Evolutionary conservation across 2,797 vertebrate genomes (phyloP), one percentile per base, ranked within the genome.

Genomic region (Naso thynnoides): DNA sequence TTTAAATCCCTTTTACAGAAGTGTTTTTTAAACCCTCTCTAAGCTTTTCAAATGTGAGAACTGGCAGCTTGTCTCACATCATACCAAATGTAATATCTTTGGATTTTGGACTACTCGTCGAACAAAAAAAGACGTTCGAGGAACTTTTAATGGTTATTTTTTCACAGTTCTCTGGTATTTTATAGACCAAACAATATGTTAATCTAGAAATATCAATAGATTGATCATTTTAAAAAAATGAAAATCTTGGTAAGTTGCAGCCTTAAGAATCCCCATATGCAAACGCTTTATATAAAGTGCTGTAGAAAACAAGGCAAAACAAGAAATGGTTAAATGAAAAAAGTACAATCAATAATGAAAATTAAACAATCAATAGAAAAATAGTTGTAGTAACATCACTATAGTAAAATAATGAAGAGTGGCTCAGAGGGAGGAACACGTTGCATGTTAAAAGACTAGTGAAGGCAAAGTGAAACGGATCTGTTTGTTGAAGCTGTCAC

Each of bases 391-490:
- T 19, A 11, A 52, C 26, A 31, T 11, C 19, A 21, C 38, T 33
- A 23, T 4, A 5, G 24, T 15, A 2, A n/a, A 62, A 42, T 23
- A 0, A 1, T 5, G 6, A 62, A 27, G 1, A 8, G 24, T 16
- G n/a, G 2, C 19, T 27, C 11, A 60, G 24, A 5, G 31, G 10
- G 41, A 50, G 36, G 39, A 4, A 59, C 65, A 38, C 13, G 3
- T 19, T 29, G 27, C 6, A 19, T 48, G 47, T 61, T 33, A n/a
- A 47, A 38, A 36, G 10, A 19, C 19, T 2, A 15, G 45, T 38
- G 29, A 70, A 76, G 70, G 49, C 61, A 61, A 70, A 76, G 36
- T 71, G 54, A 68, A 70, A 56, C 33, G 24, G 29, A 79, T 72
- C 33, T 3, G 54, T 60, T 59, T 71, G 13, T 59, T 71, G 13